These are phyloP conservation scores for Virgularia gustaviana DNA, from an alignment of 92 coral and sea anemone species.

Conservation along the genomic window DNA sequence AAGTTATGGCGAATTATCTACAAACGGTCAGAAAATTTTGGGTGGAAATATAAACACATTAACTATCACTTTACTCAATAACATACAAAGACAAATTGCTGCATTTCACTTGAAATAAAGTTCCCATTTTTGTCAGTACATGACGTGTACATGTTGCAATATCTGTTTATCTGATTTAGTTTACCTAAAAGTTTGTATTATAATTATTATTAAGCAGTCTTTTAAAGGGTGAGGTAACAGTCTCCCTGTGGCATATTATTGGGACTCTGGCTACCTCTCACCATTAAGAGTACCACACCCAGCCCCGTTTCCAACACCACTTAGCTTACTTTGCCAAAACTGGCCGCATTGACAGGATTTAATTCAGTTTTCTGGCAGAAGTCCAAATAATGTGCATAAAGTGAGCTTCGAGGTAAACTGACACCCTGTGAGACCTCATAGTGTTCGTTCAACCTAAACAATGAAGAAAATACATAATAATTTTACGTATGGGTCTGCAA, in stretches of 20 bases:
- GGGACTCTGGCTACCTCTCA: not conserved
- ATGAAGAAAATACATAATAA: not conserved
- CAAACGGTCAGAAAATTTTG: not conserved
- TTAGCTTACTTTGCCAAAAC: slow-evolving; percentile 97
- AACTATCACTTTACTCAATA: too few species aligned
- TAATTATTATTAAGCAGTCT: too few species aligned
- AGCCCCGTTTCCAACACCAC: too few species aligned
- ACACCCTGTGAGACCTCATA: slow-evolving; percentile 96
- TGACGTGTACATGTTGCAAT: too few species aligned
- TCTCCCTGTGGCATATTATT: not conserved
- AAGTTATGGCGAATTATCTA: slow-evolving; percentile 96
- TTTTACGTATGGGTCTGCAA: too few species aligned
- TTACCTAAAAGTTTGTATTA: too few species aligned
- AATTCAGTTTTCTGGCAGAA: slow-evolving; percentile 90
- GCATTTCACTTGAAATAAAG: too few species aligned
- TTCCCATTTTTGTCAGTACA: too few species aligned
- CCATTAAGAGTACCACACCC: too few species aligned
- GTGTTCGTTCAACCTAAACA: slow-evolving; percentile 85
- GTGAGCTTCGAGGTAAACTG: slow-evolving; percentile 91
- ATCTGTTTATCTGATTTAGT: too few species aligned
- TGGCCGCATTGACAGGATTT: slow-evolving; percentile 95
- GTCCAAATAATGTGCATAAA: slow-evolving; percentile 89
- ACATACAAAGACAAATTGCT: too few species aligned
- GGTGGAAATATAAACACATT: too few species aligned
- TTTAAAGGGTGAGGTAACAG: not conserved